These are phyloP conservation scores for Cisticola juncidis DNA, from an alignment of 2,113 vertebrate genomes.

Conservation along the genomic window DNA sequence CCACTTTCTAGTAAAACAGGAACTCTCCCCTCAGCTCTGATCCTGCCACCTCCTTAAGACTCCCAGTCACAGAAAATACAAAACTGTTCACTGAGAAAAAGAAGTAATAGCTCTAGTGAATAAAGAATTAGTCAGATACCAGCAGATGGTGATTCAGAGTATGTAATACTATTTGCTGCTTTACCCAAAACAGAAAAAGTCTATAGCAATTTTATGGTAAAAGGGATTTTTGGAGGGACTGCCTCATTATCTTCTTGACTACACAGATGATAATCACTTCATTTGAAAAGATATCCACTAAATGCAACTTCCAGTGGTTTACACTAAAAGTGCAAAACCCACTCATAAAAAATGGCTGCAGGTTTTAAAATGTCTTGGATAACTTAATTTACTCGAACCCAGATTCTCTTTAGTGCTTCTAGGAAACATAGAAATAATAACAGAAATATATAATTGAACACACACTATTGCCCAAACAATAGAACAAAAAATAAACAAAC, in stretches of 20 bases:
- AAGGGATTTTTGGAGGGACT: not conserved
- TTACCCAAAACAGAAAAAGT: not conserved
- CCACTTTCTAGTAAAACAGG: not conserved
- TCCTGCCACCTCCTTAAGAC: accelerated
- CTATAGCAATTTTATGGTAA: not conserved
- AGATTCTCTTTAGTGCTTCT: not conserved
- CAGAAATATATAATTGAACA: not conserved
- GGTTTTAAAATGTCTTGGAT: not conserved
- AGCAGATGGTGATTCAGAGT: slow-evolving; percentile 14
- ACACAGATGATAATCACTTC: not conserved
- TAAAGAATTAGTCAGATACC: not conserved
- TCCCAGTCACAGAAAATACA: not conserved
- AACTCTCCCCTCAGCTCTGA: accelerated
- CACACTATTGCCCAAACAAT: not conserved
- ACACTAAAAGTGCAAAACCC: not conserved
- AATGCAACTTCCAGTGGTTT: not conserved
- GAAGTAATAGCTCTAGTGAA: not conserved
- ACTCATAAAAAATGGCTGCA: not conserved
- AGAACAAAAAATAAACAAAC: accelerated
- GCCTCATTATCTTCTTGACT: not conserved
- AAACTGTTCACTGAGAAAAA: not conserved
- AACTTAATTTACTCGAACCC: not conserved
- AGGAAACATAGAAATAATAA: not conserved
- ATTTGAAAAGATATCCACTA: not conserved
- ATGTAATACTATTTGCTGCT: not conserved